Percentiles rank a stretch among this genome's conserved stretches.
These are phyloP conservation scores for Hippocampus barbouri DNA, from an alignment of 2,113 vertebrate genomes.

Conservation along the genomic window DNA sequence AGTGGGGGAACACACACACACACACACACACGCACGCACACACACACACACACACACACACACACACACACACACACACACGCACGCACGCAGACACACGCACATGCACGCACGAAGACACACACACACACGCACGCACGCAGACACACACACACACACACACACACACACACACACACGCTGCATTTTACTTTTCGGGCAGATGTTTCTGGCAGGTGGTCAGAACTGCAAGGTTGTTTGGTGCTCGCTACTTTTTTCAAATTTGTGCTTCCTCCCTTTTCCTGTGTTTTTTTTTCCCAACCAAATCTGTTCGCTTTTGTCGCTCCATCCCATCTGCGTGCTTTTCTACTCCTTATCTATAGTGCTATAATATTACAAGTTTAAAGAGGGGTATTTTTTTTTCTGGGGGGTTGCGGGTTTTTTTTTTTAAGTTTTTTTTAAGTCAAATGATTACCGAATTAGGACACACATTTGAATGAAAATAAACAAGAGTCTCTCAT, in stretches of 20 bases:
- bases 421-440: no score
- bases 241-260: neutral
- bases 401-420: no score
- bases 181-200: constrained; percentile 43
- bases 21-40: neutral
- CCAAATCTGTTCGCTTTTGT: constrained; percentile 34
- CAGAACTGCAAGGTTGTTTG: constrained; percentile 50
- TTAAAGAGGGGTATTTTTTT: neutral
- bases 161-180: neutral
- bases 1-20: neutral
- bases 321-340: constrained; percentile 13
- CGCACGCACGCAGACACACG: neutral
- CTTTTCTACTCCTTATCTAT: constrained; percentile 16
- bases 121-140: constrained; percentile 2
- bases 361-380: neutral
- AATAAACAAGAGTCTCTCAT: constrained; percentile 41
- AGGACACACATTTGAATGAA: constrained; percentile 26
- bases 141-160: constrained; percentile 1
- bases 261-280: neutral
- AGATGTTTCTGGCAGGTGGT: constrained; percentile 55
- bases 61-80: neutral
- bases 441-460: no score
- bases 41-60: constrained; percentile 3
- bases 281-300: neutral
- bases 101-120: no score